Percentiles rank a stretch among this genome's conserved stretches.
phyloP scores from a whole-genome alignment of 2,888 invertebrate species.

The Carterocephalus palaemon region DNA sequence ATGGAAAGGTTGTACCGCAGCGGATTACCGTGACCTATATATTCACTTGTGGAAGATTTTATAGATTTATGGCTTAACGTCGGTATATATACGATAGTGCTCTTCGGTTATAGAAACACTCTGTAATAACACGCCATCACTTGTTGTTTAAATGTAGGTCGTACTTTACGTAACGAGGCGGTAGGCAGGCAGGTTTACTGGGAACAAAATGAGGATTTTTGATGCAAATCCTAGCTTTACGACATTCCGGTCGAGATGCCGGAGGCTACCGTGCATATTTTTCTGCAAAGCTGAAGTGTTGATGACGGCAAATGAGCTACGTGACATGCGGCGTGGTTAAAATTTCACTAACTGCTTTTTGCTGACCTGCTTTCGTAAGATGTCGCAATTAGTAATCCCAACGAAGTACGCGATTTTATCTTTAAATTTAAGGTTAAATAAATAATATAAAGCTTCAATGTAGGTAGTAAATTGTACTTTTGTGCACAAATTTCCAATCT shows the following conservation, averaged over 20 bases:
- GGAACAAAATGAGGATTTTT: slow-evolving; percentile 18
- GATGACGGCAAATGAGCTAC: slow-evolving; percentile 14
- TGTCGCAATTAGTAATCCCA: slow-evolving; percentile 13
- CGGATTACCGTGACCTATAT: no score
- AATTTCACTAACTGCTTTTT: slow-evolving; percentile 19
- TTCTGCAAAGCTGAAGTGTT: slow-evolving; percentile 13
- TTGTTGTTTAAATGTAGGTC: no score
- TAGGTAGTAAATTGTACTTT: no score
- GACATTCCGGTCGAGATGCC: slow-evolving; percentile 10
- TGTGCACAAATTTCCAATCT: no score
- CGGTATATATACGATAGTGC: no score
- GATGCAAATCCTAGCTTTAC: slow-evolving; percentile 12
- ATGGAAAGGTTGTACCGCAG: no score
- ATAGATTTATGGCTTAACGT: no score
- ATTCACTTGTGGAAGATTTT: no score
- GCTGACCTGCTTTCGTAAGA: slow-evolving; percentile 20
- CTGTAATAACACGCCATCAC: no score
- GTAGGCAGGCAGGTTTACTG: background rate
- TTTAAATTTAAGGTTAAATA: background rate
- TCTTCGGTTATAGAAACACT: no score
- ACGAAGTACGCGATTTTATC: slow-evolving; percentile 1
- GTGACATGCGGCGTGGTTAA: slow-evolving; percentile 21
- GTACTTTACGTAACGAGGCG: slow-evolving; percentile 4
- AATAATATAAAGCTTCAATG: no score
- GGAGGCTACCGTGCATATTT: slow-evolving; percentile 3